Conservation (phyloP, 1,140 invertebrate species). For the Pseudachorutes palmiensis region DNA sequence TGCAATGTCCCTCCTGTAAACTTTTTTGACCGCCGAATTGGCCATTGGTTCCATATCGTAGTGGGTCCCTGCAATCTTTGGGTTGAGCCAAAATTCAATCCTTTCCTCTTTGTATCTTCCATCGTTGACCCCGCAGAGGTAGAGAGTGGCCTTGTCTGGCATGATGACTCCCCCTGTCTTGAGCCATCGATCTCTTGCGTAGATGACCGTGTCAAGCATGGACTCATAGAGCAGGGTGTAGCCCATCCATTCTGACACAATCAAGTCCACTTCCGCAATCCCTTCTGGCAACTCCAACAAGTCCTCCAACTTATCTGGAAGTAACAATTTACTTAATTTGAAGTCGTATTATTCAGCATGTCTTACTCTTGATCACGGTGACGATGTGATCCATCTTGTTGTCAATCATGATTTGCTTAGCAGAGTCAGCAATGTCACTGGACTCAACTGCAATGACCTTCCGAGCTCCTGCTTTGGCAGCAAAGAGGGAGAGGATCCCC, state of each 20-base stretch:
- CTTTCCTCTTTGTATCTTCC: conserved; percentile 99
- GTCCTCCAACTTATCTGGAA: conserved; percentile 49
- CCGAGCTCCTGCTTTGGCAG: conserved; percentile 54
- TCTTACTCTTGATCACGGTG: conserved; percentile 47
- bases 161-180: conserved; percentile 30
- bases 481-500: conserved; percentile 59
- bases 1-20: not conserved
- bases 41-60: not conserved
- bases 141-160: conserved; percentile 50
- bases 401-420: conserved; percentile 42
- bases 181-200: conserved; percentile 55
- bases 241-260: conserved; percentile 60
- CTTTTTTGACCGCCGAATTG: not conserved
- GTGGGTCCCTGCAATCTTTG: conserved; percentile 66
- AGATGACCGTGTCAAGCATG: conserved; percentile 52
- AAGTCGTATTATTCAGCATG: too few species aligned
- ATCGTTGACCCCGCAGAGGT: conserved; percentile 91
- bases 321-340: too few species aligned
- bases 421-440: conserved; percentile 50
- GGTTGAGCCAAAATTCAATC: conserved; percentile 99
- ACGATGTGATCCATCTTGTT: conserved; percentile 37
- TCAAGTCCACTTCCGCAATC: conserved; percentile 53
- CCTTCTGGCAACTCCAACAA: conserved; percentile 44
- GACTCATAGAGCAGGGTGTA: conserved; percentile 58
- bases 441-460: conserved; percentile 54